Evolutionary conservation across 2,113 vertebrate species (phyloP).

Genomic region (Chaetura pelagica): DNA sequence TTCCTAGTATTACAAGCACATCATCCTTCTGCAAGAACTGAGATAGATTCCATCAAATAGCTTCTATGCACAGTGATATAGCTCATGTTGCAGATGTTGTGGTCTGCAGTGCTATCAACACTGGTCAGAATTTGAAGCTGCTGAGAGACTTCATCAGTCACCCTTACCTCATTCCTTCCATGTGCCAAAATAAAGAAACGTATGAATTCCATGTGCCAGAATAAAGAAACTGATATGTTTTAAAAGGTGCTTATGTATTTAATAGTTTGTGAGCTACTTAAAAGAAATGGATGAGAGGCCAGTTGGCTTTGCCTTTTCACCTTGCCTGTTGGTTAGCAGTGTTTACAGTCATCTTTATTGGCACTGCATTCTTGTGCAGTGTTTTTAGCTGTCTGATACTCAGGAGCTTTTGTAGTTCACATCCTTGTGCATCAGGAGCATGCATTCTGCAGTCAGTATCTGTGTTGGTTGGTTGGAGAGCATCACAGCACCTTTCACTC

Average conservation of each 20-base stretch:
- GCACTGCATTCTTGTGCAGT: not conserved
- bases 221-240: slow-evolving; percentile 62
- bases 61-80: slow-evolving; percentile 11
- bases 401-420: not conserved
- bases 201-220: slow-evolving; percentile 53
- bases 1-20: slow-evolving; percentile 12
- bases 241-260: slow-evolving; percentile 53
- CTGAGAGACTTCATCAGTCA: slow-evolving; percentile 65
- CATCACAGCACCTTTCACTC: not conserved
- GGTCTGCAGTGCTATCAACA: slow-evolving; percentile 52
- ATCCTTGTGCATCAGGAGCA: not conserved
- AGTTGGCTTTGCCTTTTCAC: slow-evolving; percentile 20
- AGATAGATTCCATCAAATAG: slow-evolving; percentile 6
- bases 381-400: not conserved
- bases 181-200: slow-evolving; percentile 68
- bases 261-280: slow-evolving; percentile 43
- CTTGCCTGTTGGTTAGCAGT: not conserved
- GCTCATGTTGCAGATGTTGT: slow-evolving; percentile 42
- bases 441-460: not conserved
- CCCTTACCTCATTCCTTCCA: slow-evolving; percentile 67
- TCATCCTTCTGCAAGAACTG: slow-evolving; percentile 9
- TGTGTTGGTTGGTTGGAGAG: not conserved
- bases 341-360: not conserved
- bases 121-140: slow-evolving; percentile 60
- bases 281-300: slow-evolving; percentile 9